A percentile compares a stretch with the other conserved stretches of the same genome.
These are phyloP conservation scores for Gila robusta DNA, from an alignment of 2,797 vertebrate species.

Conservation along the genomic window DNA sequence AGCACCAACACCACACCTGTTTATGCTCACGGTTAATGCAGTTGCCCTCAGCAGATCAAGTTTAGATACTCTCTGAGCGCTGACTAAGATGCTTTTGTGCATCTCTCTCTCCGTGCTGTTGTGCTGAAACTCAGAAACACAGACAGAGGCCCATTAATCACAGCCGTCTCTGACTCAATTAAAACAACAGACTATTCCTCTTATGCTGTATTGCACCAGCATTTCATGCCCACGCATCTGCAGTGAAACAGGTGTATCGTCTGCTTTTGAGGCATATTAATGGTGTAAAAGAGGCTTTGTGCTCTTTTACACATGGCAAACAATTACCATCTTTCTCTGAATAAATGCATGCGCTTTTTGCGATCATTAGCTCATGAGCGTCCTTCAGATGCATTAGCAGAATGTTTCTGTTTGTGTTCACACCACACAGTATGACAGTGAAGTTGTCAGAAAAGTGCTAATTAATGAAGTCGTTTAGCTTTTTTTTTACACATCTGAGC, in stretches of 20 bases:
- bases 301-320: background rate
- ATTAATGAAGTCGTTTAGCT: background rate
- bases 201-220: slow-evolving; percentile 66
- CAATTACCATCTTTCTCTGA: slow-evolving; percentile 15
- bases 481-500: background rate
- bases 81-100: slow-evolving; percentile 15
- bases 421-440: background rate
- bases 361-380: slow-evolving; percentile 20
- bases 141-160: slow-evolving; percentile 73
- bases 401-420: slow-evolving; percentile 4
- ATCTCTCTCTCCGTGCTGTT: slow-evolving; percentile 63
- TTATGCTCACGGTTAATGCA: background rate
- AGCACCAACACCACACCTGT: background rate
- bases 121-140: slow-evolving; percentile 56
- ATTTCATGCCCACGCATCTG: slow-evolving; percentile 53
- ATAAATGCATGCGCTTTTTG: slow-evolving; percentile 1
- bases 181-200: slow-evolving; percentile 71
- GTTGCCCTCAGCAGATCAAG: background rate
- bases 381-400: slow-evolving; percentile 35
- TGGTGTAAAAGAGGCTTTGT: slow-evolving; percentile 10
- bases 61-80: slow-evolving; percentile 41
- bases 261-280: slow-evolving; percentile 4
- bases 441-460: slow-evolving; percentile 7
- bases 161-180: slow-evolving; percentile 69
- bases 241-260: slow-evolving; percentile 1